Evolutionary conservation across 35 echinoderm and acorn worm genomes (phyloP).

Genomic region (Lytechinus variegatus): DNA sequence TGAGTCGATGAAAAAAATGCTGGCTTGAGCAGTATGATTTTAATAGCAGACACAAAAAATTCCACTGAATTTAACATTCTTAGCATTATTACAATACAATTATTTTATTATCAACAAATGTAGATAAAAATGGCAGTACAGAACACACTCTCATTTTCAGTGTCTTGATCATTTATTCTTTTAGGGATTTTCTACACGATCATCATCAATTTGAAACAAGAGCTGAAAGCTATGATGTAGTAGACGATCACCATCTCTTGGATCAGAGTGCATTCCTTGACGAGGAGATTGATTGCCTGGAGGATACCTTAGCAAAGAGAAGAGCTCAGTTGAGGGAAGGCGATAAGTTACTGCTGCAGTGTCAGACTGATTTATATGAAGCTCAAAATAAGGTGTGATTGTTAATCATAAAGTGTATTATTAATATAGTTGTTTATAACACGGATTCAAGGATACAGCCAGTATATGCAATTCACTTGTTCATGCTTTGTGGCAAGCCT

Average conservation of each 20-base stretch:
- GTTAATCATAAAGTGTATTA: background rate
- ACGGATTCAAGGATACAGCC: no score
- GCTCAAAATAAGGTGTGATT: constrained; percentile 74
- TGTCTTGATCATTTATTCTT: background rate
- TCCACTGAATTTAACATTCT: no score
- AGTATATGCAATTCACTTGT: no score
- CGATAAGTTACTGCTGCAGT: constrained; percentile 83
- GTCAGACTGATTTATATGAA: constrained; percentile 75
- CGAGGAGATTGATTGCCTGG: constrained; percentile 84
- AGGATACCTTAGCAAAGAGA: constrained; percentile 85
- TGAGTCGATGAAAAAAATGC: no score
- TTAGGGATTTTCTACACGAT: constrained; percentile 74
- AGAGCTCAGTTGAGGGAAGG: constrained; percentile 91
- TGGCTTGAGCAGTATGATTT: no score
- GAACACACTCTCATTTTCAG: no score
- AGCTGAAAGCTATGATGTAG: constrained; percentile 62
- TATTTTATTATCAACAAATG: no score
- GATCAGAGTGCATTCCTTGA: constrained; percentile 48
- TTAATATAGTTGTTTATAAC: no score
- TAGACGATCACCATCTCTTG: constrained; percentile 45
- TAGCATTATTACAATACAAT: no score
- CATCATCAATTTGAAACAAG: constrained; percentile 51
- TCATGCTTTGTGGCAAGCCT: no score
- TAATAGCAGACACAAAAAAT: no score
- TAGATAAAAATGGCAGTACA: no score